Conservation (phyloP, 2,113 vertebrate species). For the Cyphomyrus plagiostoma region DNA sequence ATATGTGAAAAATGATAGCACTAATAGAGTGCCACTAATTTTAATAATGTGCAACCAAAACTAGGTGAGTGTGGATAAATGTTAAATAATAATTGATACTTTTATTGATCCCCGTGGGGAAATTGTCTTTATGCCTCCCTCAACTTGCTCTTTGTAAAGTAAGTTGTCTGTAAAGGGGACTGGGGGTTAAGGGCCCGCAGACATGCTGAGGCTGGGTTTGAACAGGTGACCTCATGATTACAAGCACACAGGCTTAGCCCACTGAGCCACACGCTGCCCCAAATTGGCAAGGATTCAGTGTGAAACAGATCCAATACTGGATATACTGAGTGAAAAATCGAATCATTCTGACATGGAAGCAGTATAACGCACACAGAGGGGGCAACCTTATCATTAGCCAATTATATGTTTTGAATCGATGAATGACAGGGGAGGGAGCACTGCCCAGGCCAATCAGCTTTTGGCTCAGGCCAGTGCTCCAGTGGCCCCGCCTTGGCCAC, state of each 20-base stretch:
- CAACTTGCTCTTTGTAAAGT: too few species aligned
- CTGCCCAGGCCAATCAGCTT: neutral
- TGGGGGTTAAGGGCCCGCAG: too few species aligned
- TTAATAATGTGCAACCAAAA: neutral
- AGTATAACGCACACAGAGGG: neutral
- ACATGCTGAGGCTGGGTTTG: too few species aligned
- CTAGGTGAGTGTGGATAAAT: neutral
- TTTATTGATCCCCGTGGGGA: too few species aligned
- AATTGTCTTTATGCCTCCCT: too few species aligned
- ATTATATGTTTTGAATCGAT: neutral
- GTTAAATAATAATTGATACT: neutral
- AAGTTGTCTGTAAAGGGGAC: too few species aligned
- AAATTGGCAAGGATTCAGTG: neutral
- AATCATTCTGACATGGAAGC: neutral
- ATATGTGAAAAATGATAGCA: neutral
- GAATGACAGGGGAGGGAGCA: neutral
- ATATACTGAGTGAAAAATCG: neutral
- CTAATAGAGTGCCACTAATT: neutral
- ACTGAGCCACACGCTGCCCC: too few species aligned
- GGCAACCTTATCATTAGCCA: neutral
- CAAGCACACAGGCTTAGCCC: too few species aligned
- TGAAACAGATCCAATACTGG: neutral
- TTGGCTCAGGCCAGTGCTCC: neutral
- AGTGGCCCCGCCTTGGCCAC: neutral
- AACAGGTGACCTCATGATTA: too few species aligned